Conservation (phyloP, 1,140 invertebrate genomes). For the Heliconius nattereri region DNA sequence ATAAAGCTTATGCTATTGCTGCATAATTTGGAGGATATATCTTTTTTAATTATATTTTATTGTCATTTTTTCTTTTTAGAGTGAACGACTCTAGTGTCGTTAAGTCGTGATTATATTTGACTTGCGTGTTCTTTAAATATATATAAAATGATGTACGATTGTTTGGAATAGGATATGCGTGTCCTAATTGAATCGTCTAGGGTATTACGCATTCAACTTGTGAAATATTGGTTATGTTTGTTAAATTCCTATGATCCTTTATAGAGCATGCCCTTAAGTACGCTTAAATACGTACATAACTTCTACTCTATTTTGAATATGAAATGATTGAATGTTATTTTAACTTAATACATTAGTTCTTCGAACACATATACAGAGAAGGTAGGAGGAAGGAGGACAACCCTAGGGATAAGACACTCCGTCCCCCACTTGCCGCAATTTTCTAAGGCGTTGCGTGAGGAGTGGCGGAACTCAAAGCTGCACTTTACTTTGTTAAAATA, state of each 20-base stretch:
- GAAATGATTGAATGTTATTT: background rate
- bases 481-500: too few species aligned
- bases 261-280: background rate
- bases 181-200: conserved; percentile 53
- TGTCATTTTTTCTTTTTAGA: background rate
- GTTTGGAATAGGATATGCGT: conserved; percentile 22
- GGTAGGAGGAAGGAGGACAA: too few species aligned
- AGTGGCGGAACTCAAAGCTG: too few species aligned
- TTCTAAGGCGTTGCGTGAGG: too few species aligned
- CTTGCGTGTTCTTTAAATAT: background rate
- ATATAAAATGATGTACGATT: background rate
- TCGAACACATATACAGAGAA: too few species aligned
- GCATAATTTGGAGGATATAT: background rate
- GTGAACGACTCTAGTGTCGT: background rate
- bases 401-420: too few species aligned
- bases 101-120: background rate
- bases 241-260: conserved; percentile 37
- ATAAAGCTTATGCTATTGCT: background rate
- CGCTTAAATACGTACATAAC: background rate
- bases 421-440: too few species aligned
- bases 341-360: background rate
- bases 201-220: conserved; percentile 46
- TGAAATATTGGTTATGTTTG: conserved; percentile 43
- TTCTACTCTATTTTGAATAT: background rate
- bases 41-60: background rate